Evolutionary conservation across 35 echinoderm and acorn worm genomes (phyloP).

Genomic region (Acanthaster planci): DNA sequence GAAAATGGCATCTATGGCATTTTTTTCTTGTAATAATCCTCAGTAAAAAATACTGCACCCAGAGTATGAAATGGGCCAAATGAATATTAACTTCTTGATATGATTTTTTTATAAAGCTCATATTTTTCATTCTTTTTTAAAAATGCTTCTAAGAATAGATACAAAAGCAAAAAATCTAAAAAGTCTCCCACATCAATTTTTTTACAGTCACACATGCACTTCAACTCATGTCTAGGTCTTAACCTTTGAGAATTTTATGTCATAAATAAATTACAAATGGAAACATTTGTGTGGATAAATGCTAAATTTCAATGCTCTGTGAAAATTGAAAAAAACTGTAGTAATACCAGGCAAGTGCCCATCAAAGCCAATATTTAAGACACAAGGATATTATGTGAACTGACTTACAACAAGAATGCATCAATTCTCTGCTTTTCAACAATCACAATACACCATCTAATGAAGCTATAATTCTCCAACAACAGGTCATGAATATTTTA

Average conservation of each 20-base stretch:
- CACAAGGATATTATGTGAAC: conserved; percentile 6
- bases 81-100: conserved; percentile 28
- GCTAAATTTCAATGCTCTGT: conserved; percentile 17
- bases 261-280: conserved; percentile 33
- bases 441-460: conserved; percentile 12
- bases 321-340: conserved; percentile 27
- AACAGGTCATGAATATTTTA: not conserved
- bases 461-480: not conserved
- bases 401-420: not conserved
- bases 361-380: conserved; percentile 1
- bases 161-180: conserved; percentile 56
- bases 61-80: conserved; percentile 24
- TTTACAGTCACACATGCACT: conserved; percentile 51
- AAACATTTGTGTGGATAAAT: conserved; percentile 31
- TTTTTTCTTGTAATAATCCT: conserved; percentile 31
- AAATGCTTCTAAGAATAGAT: conserved; percentile 47
- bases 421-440: conserved; percentile 9
- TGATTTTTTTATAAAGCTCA: conserved; percentile 34
- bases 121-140: conserved; percentile 36
- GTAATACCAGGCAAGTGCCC: conserved; percentile 29
- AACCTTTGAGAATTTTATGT: conserved; percentile 24
- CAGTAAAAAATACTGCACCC: conserved; percentile 47
- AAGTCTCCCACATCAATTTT: conserved; percentile 21
- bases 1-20: conserved; percentile 36
- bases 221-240: conserved; percentile 13